Evolutionary conservation across 2,888 invertebrate species (phyloP).

Genomic region (Cotesia congregata): DNA sequence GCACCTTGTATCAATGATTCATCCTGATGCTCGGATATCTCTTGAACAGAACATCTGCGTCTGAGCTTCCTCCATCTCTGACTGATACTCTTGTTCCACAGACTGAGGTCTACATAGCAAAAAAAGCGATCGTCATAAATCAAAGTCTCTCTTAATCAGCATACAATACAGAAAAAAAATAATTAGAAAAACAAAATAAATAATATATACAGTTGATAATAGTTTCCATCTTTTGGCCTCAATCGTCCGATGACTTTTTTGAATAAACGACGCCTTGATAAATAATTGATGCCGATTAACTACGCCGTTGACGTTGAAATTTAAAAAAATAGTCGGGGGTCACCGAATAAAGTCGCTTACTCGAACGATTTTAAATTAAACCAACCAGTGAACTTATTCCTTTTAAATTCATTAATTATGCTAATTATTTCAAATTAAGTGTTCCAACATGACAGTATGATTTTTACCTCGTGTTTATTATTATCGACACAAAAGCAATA

Average conservation of each 20-base stretch:
- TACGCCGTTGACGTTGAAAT: neutral
- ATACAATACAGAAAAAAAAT: neutral
- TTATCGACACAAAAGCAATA: too few species aligned
- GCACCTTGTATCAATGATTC: conserved; percentile 70
- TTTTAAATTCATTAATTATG: neutral
- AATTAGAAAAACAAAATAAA: conserved; percentile 18
- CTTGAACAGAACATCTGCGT: conserved; percentile 76
- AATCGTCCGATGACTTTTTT: neutral
- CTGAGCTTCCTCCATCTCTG: conserved; percentile 83
- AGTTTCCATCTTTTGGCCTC: conserved; percentile 44
- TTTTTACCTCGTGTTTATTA: neutral
- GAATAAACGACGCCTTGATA: conserved; percentile 40
- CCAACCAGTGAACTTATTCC: too few species aligned
- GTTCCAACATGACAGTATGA: conserved; percentile 9
- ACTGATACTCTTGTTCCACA: conserved; percentile 82
- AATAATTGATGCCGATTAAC: conserved; percentile 39
- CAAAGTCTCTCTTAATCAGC: conserved; percentile 1
- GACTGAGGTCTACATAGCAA: conserved; percentile 74
- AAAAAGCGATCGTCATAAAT: neutral
- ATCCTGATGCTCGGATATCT: conserved; percentile 72
- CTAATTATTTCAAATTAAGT: conserved; percentile 21
- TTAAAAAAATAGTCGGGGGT: conserved; percentile 15
- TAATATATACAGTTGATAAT: conserved; percentile 49
- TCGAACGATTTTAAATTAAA: neutral
- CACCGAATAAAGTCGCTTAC: conserved; percentile 29